phyloP scores from a whole-genome alignment of 2,888 invertebrate species.

The Strigamia maritima region DNA sequence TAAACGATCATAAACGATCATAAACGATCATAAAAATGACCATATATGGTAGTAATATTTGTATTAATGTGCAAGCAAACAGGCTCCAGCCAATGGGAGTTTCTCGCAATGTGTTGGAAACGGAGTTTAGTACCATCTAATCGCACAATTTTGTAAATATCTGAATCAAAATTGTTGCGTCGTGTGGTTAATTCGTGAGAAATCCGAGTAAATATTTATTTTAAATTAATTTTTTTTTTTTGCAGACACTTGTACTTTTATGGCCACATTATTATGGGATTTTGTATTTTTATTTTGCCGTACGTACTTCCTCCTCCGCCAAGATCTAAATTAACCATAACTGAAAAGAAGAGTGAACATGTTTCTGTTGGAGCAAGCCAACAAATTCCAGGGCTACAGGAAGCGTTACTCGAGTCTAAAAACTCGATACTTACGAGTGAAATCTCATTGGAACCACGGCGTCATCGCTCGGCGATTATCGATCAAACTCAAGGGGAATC shows the following conservation, averaged over 20 bases:
- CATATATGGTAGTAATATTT: too few species aligned
- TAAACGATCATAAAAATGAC: too few species aligned
- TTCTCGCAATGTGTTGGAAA: too few species aligned
- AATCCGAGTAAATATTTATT: too few species aligned
- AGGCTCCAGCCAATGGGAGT: too few species aligned
- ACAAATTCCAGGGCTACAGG: not conserved
- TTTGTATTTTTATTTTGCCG: slow-evolving; percentile 52
- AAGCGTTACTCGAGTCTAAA: too few species aligned
- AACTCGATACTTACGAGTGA: not conserved
- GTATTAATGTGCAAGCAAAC: too few species aligned
- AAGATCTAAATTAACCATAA: not conserved
- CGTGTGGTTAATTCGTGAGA: too few species aligned
- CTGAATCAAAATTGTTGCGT: too few species aligned
- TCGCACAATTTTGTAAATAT: too few species aligned
- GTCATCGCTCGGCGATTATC: not conserved
- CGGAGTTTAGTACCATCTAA: too few species aligned
- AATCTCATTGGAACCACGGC: not conserved
- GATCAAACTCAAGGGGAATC: not conserved
- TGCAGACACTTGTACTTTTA: slow-evolving; percentile 54
- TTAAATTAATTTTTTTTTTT: slow-evolving; percentile 43
- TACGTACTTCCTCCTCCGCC: slow-evolving; percentile 45
- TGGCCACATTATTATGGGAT: slow-evolving; percentile 52
- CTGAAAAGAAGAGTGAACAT: not conserved
- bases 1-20: too few species aligned
- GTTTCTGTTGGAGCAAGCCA: not conserved